Evolutionary conservation across 2,797 vertebrate species (phyloP).

Genomic region (Rhinella marina): DNA sequence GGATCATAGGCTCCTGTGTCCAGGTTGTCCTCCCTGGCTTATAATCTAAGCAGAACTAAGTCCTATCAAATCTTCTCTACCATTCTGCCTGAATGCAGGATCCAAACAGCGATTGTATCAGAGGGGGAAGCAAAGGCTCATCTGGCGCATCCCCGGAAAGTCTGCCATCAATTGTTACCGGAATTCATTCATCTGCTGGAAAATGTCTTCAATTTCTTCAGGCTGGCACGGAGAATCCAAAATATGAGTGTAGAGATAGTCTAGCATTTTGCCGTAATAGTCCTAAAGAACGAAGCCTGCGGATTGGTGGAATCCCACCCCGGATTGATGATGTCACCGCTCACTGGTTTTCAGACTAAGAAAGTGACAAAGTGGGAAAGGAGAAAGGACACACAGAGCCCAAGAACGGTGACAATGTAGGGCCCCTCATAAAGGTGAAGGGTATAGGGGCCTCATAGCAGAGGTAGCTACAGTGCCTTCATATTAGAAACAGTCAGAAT

Average conservation of each 20-base stretch:
- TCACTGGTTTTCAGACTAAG: too few species aligned
- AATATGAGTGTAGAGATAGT: not conserved
- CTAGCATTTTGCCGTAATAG: not conserved
- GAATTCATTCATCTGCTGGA: not conserved
- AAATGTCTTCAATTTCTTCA: not conserved
- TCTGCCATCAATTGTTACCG: not conserved
- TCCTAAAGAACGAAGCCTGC: not conserved
- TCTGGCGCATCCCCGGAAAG: not conserved
- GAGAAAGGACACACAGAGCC: too few species aligned
- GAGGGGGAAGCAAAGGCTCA: not conserved
- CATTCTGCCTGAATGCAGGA: not conserved
- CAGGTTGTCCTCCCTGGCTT: not conserved
- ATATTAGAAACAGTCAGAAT: too few species aligned
- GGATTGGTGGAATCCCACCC: not conserved
- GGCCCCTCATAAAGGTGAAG: too few species aligned
- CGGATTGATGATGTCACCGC: too few species aligned
- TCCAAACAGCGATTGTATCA: not conserved
- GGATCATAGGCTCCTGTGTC: not conserved
- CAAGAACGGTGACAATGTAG: too few species aligned
- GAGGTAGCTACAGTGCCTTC: too few species aligned
- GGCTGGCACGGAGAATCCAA: not conserved
- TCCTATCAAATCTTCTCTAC: not conserved
- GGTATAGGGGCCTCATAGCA: not conserved
- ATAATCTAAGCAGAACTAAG: conserved; percentile 17
- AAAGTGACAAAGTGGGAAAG: too few species aligned